These are phyloP conservation scores for Akabosia matsudoensis DNA, from an alignment of 1,140 invertebrate species.

Conservation along the genomic window DNA sequence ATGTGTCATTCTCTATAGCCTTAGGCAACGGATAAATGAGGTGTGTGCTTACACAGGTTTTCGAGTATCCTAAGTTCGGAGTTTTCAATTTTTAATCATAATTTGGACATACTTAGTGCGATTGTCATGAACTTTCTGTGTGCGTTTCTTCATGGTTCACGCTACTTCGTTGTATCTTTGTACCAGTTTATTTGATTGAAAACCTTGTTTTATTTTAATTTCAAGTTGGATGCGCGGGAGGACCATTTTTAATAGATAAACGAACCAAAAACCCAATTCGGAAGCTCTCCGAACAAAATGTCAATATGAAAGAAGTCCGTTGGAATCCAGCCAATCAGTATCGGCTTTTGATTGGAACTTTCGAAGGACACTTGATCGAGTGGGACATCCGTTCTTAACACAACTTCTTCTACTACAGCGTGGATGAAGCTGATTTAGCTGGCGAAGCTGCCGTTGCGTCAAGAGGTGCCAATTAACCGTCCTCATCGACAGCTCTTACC, in stretches of 20 bases:
- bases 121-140: no score
- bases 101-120: no score
- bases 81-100: no score
- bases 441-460: conserved; percentile 1
- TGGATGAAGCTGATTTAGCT: neutral
- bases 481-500: neutral
- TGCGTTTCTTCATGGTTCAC: no score
- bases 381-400: conserved; percentile 31
- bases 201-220: neutral
- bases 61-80: no score
- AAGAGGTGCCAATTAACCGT: neutral
- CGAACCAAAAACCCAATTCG: conserved; percentile 24
- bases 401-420: conserved; percentile 18
- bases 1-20: no score
- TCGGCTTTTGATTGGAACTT: conserved; percentile 28
- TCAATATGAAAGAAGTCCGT: neutral
- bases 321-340: conserved; percentile 32
- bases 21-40: no score
- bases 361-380: conserved; percentile 28
- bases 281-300: conserved; percentile 25
- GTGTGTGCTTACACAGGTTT: no score
- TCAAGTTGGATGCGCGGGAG: neutral
- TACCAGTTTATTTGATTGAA: no score
- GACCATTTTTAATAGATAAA: conserved; percentile 27
- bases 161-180: no score